Base-by-base conservation (phyloP, 2,797 vertebrate species). In the Gymnoscopelus microlampas region DNA sequence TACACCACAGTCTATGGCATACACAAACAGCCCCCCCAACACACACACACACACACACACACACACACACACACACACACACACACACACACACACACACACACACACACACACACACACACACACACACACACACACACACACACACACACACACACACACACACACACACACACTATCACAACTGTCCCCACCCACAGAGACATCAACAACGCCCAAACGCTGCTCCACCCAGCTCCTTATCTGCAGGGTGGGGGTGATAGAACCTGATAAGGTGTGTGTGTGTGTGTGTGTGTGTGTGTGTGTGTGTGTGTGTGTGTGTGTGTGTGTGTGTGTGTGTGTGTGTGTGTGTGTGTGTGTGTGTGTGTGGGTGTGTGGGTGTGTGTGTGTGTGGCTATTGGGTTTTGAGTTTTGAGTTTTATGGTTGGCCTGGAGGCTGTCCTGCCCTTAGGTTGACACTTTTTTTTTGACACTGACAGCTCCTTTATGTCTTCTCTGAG, bases 231-330 rank as follows among this genome's bases (percentile, higher is more conserved):
- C 82, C 80, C 66, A 60, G 15, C 47, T 24, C 48, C 63, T 76
- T 85, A 81, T 89, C 78, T 84, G 62, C 56, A 14, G 62, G 67
- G 67, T 60, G 55, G 62, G 54, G 15, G 26, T 5, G 32, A 58
- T 78, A 51, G 35, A 66, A 68, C 29, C 70, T 73, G 79, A 81
- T 82, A 83, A 68, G 66, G 73, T 29, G 39, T 47, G 39, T 60
- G 58, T 23, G 58, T 47, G 58, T 44, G 58, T 60, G 58, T 59
- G 57, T 59, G 57, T 60, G 58, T 60, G 35, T 60, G 57, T 59
- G 57, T 59, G 53, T 24, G 53, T 55, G 53, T 24, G 53, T 55
- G 24, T 13, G 53, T 23, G 53, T 32, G 55, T 57, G 54, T 70
- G 29, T 58, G 24, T 68, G 54, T 65, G 39, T 44, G 49, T 53